Conservation (phyloP, 37 sponge, comb jelly and placozoan species). For the Chondrilla cf. caribensis region DNA sequence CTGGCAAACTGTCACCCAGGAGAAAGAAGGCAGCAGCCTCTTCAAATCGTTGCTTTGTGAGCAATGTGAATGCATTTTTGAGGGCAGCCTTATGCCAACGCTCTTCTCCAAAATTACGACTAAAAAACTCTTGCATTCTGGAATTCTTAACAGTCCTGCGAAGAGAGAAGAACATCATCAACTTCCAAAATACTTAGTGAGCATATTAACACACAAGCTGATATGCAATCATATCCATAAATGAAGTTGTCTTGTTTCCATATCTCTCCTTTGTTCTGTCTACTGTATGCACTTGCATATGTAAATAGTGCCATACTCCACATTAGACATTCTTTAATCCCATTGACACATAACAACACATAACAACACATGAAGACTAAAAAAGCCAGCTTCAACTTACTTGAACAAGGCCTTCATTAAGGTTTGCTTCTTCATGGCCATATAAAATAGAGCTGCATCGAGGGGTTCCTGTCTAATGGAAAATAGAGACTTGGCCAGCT, state of each 20-base stretch:
- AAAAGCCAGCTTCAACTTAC: constrained; percentile 25
- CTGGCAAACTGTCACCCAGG: constrained; percentile 80
- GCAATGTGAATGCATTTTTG: constrained; percentile 94
- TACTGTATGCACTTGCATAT: no score
- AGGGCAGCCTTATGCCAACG: constrained; percentile 94
- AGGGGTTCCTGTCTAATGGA: constrained; percentile 77
- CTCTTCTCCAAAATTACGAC: constrained; percentile 77
- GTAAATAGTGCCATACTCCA: no score
- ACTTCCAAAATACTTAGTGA: background rate
- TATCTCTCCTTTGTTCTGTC: no score
- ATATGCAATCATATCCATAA: no score
- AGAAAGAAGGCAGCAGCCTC: constrained; percentile 98
- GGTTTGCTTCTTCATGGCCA: constrained; percentile 95
- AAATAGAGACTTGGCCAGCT: constrained; percentile 89
- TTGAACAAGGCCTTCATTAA: constrained; percentile 81
- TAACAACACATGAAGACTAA: no score
- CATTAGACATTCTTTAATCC: no score
- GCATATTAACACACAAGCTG: background rate
- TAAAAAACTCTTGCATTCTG: constrained; percentile 87
- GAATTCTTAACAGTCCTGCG: constrained; percentile 71
- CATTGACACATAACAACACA: no score
- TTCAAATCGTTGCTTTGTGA: constrained; percentile 92
- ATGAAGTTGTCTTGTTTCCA: no score
- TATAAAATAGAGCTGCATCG: constrained; percentile 90
- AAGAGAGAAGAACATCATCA: constrained; percentile 2